Conservation (phyloP, 2,888 invertebrate genomes). For the Metopia argyrocephala region DNA sequence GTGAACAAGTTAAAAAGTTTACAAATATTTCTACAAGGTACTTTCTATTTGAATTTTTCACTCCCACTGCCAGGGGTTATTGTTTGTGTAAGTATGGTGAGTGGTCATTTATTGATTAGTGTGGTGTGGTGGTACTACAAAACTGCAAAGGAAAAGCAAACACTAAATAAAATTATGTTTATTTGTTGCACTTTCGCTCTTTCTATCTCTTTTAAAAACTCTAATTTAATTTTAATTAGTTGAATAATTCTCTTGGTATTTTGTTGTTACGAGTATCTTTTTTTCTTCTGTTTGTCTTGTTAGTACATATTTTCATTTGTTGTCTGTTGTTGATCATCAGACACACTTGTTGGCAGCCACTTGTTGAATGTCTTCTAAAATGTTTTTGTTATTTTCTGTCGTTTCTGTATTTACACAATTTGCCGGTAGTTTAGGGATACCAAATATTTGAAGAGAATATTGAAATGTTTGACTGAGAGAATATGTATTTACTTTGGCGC, state of each 20-base stretch:
- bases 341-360: slow-evolving; percentile 58
- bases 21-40: slow-evolving; percentile 47
- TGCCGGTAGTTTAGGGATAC: slow-evolving; percentile 54
- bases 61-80: background rate
- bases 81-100: background rate
- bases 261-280: background rate
- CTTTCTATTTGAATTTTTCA: slow-evolving; percentile 47
- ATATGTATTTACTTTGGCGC: background rate
- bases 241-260: background rate
- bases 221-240: slow-evolving; percentile 1
- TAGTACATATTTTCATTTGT: background rate
- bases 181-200: too few relatives aligned
- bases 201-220: background rate
- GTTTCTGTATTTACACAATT: slow-evolving; percentile 55
- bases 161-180: slow-evolving; percentile 2
- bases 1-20: slow-evolving; percentile 17
- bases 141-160: slow-evolving; percentile 41
- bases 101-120: slow-evolving; percentile 2
- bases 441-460: slow-evolving; percentile 13
- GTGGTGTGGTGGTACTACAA: slow-evolving; percentile 43
- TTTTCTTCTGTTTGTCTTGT: background rate
- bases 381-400: slow-evolving; percentile 21
- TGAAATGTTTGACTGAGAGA: background rate
- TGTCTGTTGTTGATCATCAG: slow-evolving; percentile 25
- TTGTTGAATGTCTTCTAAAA: slow-evolving; percentile 45